phyloP scores from a whole-genome alignment of 2,113 vertebrate species.

The Smithornis capensis region DNA sequence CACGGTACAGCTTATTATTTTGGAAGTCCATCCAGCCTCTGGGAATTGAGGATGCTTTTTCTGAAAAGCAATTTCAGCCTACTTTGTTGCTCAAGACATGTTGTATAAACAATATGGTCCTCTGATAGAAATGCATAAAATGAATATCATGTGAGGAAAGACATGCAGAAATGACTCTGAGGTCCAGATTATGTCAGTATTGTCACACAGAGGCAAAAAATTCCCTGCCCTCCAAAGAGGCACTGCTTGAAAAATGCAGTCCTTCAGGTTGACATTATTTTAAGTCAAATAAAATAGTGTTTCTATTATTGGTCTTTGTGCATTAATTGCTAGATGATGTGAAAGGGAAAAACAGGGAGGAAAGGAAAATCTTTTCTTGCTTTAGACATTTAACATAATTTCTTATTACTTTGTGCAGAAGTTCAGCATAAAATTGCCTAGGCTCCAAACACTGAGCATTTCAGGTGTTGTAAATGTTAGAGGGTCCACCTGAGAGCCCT shows the following conservation, averaged over 20 bases:
- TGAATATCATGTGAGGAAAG: background rate
- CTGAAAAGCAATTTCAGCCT: background rate
- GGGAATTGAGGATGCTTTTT: background rate
- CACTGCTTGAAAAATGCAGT: background rate
- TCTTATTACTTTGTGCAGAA: background rate
- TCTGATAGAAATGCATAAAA: background rate
- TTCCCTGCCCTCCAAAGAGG: background rate
- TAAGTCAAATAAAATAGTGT: too few relatives aligned
- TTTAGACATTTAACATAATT: conserved; percentile 9
- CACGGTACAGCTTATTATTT: background rate
- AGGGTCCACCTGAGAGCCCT: background rate
- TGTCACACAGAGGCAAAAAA: background rate
- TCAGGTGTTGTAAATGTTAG: background rate
- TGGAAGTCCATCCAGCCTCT: background rate
- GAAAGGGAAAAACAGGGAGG: background rate
- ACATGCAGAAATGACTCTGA: background rate
- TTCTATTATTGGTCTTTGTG: background rate
- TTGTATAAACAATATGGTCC: background rate
- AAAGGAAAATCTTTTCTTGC: background rate
- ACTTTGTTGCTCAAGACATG: background rate
- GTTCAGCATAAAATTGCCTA: background rate
- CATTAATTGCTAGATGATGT: background rate
- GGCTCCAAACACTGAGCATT: background rate
- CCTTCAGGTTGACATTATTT: background rate
- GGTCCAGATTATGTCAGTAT: background rate